Percentiles rank a stretch among this genome's conserved stretches.
These are phyloP conservation scores for Palloptera scutellata DNA, from an alignment of 2,888 invertebrate species.

Conservation along the genomic window DNA sequence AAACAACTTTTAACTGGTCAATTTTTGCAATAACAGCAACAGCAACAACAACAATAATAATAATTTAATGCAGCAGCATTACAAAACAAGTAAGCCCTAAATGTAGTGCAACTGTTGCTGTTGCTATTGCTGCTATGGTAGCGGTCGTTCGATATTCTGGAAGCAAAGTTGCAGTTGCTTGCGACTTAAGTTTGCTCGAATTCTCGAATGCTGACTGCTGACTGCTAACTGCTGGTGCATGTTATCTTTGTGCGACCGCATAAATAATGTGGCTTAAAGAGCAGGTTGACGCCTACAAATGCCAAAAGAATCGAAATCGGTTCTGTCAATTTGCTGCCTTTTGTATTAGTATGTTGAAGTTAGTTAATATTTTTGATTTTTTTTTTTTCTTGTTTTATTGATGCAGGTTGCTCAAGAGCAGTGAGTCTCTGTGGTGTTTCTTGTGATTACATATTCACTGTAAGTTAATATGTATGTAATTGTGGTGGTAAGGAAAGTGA, in stretches of 20 bases:
- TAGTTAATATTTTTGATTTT: too few species aligned
- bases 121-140: slow-evolving; percentile 7
- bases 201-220: slow-evolving; percentile 16
- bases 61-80: slow-evolving; percentile 27
- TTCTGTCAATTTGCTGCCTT: too few species aligned
- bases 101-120: slow-evolving; percentile 55
- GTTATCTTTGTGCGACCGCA: slow-evolving; percentile 60
- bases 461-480: too few species aligned
- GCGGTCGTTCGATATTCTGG: slow-evolving; percentile 18
- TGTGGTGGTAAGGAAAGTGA: too few species aligned
- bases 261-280: slow-evolving; percentile 64
- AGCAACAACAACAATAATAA: slow-evolving; percentile 22
- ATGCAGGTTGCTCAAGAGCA: too few species aligned
- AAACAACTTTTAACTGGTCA: slow-evolving; percentile 20
- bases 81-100: slow-evolving; percentile 52
- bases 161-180: slow-evolving; percentile 32
- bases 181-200: slow-evolving; percentile 1
- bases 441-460: too few species aligned
- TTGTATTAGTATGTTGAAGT: too few species aligned
- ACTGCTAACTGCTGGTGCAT: slow-evolving; percentile 45
- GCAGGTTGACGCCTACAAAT: slow-evolving; percentile 64
- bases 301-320: too few species aligned
- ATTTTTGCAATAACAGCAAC: slow-evolving; percentile 15
- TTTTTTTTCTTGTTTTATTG: too few species aligned
- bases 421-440: too few species aligned